These are phyloP conservation scores for Adelphocoris suturalis DNA, from an alignment of 2,888 invertebrate genomes.

Conservation along the genomic window DNA sequence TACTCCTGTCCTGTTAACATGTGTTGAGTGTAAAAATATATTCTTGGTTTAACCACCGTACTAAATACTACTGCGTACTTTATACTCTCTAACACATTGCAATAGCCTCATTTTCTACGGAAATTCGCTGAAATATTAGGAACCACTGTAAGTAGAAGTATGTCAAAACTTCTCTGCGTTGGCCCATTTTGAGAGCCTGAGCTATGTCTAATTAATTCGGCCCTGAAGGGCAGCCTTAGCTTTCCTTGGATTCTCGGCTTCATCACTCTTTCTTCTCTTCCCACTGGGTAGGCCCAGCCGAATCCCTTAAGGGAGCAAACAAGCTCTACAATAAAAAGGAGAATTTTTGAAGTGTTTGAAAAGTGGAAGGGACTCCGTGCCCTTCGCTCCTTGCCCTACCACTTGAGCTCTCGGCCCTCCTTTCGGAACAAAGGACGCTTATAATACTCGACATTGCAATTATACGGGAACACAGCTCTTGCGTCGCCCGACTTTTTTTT, in stretches of 20 bases:
- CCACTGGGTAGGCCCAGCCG: not conserved
- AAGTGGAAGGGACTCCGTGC: conserved; percentile 23
- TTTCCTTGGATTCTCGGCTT: conserved; percentile 25
- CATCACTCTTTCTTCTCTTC: conserved; percentile 13
- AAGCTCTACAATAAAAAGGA: not conserved
- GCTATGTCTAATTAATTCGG: conserved; percentile 10
- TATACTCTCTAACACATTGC: too few relatives aligned
- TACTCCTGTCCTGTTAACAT: too few relatives aligned
- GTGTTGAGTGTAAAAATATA: too few relatives aligned
- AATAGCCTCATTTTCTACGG: too few relatives aligned
- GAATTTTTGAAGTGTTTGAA: conserved; percentile 45
- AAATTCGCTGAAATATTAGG: too few relatives aligned
- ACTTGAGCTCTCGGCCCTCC: conserved; percentile 33
- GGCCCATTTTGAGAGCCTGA: too few relatives aligned
- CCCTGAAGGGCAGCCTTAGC: not conserved
- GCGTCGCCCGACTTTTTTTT: conserved; percentile 13
- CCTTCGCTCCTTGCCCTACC: not conserved
- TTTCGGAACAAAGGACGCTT: conserved; percentile 66
- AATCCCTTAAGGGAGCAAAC: conserved; percentile 37
- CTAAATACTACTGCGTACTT: too few relatives aligned
- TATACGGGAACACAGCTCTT: conserved; percentile 66
- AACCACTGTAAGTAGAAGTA: too few relatives aligned
- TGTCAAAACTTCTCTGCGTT: too few relatives aligned
- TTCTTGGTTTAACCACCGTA: too few relatives aligned
- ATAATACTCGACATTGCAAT: conserved; percentile 71